Conservation (phyloP, 1,140 invertebrate species). For the Polypedilum vanderplanki region DNA sequence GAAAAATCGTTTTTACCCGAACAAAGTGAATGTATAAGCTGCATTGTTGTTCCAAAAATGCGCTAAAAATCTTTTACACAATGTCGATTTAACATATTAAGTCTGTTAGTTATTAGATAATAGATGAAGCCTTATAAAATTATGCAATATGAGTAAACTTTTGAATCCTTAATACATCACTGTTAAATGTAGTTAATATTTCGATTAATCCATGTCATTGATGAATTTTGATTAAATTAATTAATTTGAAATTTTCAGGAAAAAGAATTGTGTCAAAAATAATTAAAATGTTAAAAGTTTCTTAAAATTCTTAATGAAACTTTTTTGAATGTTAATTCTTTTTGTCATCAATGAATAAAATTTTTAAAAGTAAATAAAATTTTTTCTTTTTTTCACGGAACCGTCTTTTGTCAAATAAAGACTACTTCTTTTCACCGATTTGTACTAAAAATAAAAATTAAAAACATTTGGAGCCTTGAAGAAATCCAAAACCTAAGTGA, state of each 20-base stretch:
- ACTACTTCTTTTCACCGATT: constrained; percentile 10
- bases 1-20: no score
- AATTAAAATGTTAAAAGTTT: not conserved
- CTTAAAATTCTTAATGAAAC: not conserved
- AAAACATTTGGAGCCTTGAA: not conserved
- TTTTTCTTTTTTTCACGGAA: not conserved
- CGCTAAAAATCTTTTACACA: no score
- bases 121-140: not conserved
- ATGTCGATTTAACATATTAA: no score
- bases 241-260: not conserved
- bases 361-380: not conserved
- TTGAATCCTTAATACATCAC: not conserved
- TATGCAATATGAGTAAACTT: not conserved
- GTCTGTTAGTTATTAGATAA: no score
- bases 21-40: no score
- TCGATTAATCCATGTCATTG: not conserved
- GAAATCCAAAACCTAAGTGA: not conserved
- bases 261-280: not conserved
- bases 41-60: no score
- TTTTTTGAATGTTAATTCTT: not conserved
- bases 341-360: not conserved
- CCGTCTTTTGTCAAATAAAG: not conserved
- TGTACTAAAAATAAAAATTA: constrained; percentile 9
- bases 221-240: not conserved
- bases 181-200: not conserved